Conservation (phyloP, 2,888 invertebrate species). For the Diplolepis rosae region DNA sequence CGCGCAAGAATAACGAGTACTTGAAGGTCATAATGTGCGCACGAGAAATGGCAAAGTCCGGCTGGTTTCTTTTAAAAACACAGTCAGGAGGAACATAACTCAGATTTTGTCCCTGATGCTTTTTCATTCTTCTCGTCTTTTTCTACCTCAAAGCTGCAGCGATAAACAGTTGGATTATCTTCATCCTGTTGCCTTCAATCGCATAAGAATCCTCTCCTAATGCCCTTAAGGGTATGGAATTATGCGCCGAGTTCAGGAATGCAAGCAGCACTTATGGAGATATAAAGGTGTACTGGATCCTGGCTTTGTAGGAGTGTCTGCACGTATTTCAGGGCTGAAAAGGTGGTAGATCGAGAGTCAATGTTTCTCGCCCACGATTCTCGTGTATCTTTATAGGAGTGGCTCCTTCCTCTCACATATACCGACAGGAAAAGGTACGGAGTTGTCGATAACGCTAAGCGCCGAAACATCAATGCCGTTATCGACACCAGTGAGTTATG, state of each 20-base stretch:
- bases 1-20: constrained; percentile 33
- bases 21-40: constrained; percentile 32
- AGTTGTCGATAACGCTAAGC: constrained; percentile 38
- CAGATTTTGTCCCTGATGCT: constrained; percentile 37
- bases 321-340: constrained; percentile 16
- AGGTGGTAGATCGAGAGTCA: constrained; percentile 29
- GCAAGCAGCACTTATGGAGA: constrained; percentile 44
- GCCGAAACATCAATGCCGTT: constrained; percentile 40
- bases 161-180: constrained; percentile 68
- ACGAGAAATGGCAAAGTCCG: constrained; percentile 26
- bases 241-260: constrained; percentile 38
- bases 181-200: constrained; percentile 48
- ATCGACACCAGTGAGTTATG: constrained; percentile 43
- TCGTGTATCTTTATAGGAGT: constrained; percentile 41
- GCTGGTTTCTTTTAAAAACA: constrained; percentile 35
- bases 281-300: constrained; percentile 48
- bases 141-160: constrained; percentile 47
- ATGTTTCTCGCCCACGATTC: constrained; percentile 47
- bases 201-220: neutral
- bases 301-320: constrained; percentile 30
- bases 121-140: constrained; percentile 12
- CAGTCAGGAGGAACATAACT: constrained; percentile 38
- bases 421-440: constrained; percentile 28
- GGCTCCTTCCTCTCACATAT: constrained; percentile 40
- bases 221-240: constrained; percentile 26